Evolutionary conservation across 2,113 vertebrate species (phyloP), one percentile per base, ranked within the genome.

Genomic region (Mungos mungo): DNA sequence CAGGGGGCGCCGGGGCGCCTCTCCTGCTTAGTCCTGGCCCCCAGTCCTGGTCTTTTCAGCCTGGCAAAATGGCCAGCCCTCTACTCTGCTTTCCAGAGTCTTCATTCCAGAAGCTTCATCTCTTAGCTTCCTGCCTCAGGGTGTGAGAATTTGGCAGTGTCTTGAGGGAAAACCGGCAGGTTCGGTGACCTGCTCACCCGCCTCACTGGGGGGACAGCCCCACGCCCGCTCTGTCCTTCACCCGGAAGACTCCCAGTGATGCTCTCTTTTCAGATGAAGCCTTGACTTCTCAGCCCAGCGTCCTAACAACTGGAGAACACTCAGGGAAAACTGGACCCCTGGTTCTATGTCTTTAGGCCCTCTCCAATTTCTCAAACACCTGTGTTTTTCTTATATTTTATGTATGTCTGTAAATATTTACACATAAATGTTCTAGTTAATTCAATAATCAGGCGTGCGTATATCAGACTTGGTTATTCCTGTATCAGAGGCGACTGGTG

Each of bases 381-480:
- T 31, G 41, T 16, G 14, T 41, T 68, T 81, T 68, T 80, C 66
- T 52, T 45, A 15, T 81, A 33, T 81, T 16, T 68, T 60, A 41
- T 29, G 25, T 45, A 45, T 72, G 35, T 38, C 23, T 38, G 9
- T 41, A 31, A 7, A 9, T 47, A 18, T 35, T 60, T 60, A 60
- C 57, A 19, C 41, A 77, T 38, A 77, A 3, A 25, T 29, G 16
- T 38, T 33, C 9, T 63, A 35, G 41, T 74, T 77, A 41, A 57
- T 18, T 33, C 35, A 2, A 11, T 18, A 41, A 10, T 38, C 45
- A 52, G 11, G 69, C 38, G 19, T 33, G 35, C n/a, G 4, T 29
- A 5, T 25, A 8, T 1, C 12, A 25, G 33, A 38, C 69, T 33
- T 0, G 0, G 9, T 35, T 19, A 2, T n/a, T 66, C 57, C 60